phyloP scores from a whole-genome alignment of 2,888 invertebrate genomes.

The Oxystoma pomonae region DNA sequence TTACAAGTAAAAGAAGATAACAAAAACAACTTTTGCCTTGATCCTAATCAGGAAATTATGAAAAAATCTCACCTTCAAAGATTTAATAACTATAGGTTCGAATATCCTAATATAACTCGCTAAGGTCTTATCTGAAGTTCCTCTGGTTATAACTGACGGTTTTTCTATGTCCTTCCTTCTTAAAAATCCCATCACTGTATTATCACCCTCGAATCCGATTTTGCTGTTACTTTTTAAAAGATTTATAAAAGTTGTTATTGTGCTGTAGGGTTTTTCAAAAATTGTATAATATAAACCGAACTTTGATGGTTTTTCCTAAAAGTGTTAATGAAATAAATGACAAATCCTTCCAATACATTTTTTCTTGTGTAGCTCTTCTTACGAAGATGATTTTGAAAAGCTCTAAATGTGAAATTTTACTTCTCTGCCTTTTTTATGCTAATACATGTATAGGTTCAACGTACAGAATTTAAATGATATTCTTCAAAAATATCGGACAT shows the following conservation, averaged over 20 bases:
- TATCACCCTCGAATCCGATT: conserved; percentile 42
- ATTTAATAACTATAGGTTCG: conserved; percentile 92
- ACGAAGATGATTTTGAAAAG: too few species aligned
- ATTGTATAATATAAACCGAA: conserved; percentile 45
- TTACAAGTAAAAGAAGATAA: too few species aligned
- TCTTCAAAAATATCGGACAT: conserved; percentile 42
- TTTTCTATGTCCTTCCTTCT: conserved; percentile 45
- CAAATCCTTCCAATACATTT: too few species aligned
- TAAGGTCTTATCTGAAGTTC: conserved; percentile 53
- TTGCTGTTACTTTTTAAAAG: conserved; percentile 39
- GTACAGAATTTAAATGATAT: too few species aligned
- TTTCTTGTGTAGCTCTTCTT: too few species aligned
- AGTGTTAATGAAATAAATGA: too few species aligned
- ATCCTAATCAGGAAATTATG: too few species aligned
- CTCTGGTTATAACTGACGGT: conserved; percentile 41
- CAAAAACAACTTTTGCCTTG: too few species aligned
- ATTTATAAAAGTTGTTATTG: conserved; percentile 38
- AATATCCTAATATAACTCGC: conserved; percentile 86
- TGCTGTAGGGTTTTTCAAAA: conserved; percentile 43
- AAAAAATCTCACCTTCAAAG: conserved; percentile 72
- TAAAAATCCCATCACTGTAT: conserved; percentile 45
- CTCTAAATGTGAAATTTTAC: too few species aligned
- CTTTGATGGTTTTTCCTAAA: conserved; percentile 12
- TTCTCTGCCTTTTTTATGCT: too few species aligned
- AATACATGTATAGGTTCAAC: too few species aligned